A percentile compares a stretch with the other conserved stretches of the same genome.
These are phyloP conservation scores for Plagodis dolabraria DNA, from an alignment of 2,888 invertebrate genomes.

Conservation along the genomic window DNA sequence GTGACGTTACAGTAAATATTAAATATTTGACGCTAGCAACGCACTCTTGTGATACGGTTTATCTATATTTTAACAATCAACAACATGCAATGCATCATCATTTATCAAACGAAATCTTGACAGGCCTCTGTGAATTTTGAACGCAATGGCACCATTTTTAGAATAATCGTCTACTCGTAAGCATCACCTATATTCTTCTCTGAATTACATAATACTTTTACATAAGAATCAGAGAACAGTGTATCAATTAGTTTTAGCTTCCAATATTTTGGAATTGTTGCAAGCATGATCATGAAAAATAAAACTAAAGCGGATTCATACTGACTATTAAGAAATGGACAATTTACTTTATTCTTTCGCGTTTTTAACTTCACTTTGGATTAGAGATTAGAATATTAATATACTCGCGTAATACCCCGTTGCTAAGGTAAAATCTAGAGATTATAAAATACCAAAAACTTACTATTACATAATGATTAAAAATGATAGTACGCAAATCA, in stretches of 20 bases:
- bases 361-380: too few species aligned
- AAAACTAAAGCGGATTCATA: too few species aligned
- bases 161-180: conserved; percentile 31
- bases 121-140: conserved; percentile 50
- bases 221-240: conserved; percentile 5
- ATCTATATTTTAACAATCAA: conserved; percentile 59
- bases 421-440: too few species aligned
- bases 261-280: too few species aligned
- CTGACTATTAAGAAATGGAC: too few species aligned
- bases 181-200: conserved; percentile 25
- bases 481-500: conserved; percentile 8
- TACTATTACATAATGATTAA: conserved; percentile 20
- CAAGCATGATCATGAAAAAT: too few species aligned
- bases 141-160: conserved; percentile 52
- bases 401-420: too few species aligned
- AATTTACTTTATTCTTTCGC: too few species aligned
- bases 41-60: conserved; percentile 48
- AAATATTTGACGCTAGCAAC: conserved; percentile 32
- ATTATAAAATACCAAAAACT: too few species aligned
- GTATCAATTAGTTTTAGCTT: conserved; percentile 10
- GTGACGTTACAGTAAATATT: conserved; percentile 42
- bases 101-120: conserved; percentile 74
- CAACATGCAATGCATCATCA: conserved; percentile 69
- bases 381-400: too few species aligned
- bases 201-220: conserved; percentile 31